phyloP scores from a whole-genome alignment of 2,797 vertebrate genomes.

The Darevskia mixta region DNA sequence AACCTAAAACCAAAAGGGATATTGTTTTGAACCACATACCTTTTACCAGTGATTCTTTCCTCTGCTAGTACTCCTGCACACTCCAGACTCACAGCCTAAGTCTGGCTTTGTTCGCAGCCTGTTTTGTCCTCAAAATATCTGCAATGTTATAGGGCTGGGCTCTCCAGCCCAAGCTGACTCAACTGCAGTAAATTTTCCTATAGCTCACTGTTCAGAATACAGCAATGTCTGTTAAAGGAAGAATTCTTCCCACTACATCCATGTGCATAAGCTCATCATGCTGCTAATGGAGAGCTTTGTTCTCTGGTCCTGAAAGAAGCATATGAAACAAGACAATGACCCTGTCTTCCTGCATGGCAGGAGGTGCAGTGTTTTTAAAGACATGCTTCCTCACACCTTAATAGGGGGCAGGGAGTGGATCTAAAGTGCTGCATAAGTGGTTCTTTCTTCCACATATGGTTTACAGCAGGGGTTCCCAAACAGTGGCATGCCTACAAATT shows the following conservation, averaged over 20 bases:
- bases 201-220: background rate
- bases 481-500: no score
- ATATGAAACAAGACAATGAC: background rate
- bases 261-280: background rate
- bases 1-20: background rate
- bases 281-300: background rate
- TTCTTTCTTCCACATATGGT: no score
- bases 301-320: background rate
- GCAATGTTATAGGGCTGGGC: background rate
- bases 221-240: background rate
- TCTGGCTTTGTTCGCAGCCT: background rate
- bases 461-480: no score
- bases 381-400: background rate
- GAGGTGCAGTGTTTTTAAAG: background rate
- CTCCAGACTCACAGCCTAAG: background rate
- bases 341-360: background rate
- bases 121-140: background rate
- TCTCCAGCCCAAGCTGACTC: background rate
- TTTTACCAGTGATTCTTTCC: background rate
- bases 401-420: background rate
- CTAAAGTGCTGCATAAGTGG: background rate
- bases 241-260: background rate
- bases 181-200: background rate
- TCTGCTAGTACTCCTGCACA: background rate
- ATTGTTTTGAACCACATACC: background rate